Base-by-base conservation (phyloP, 2,113 vertebrate species). In the Tachuris rubrigastra region DNA sequence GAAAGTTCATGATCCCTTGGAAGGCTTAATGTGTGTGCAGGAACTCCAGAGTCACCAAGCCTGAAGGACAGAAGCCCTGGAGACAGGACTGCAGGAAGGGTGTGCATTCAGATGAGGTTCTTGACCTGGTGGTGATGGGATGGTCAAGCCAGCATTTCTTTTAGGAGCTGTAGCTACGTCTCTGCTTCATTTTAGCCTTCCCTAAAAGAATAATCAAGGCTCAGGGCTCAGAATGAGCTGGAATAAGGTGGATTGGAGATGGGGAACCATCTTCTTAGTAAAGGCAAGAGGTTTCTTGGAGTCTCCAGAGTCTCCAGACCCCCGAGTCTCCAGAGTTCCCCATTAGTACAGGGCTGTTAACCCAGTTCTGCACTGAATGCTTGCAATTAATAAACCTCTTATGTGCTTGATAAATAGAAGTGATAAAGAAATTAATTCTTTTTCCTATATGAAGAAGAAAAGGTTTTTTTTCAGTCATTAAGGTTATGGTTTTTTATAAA, bases 11-110 rank as follows among this genome's bases (percentile, higher is more conserved):
- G 47, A 28, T n/a, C 18, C 39, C 24, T 49, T 17, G 15, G 33
- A 60, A 30, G 67, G 55, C 30, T n/a, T 52, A 6, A 14, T 1
- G 2, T 4, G n/a, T 25, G 18, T 12, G 49, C 24, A 59, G 69
- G 39, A 28, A 20, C 5, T 0, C 13, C 12, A 19, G 8, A 77
- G 39, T 11, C 16, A 3, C 28, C 1, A 0, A 50, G 52, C 42
- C 65, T 1, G 2, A 22, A 20, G 72, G 52, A 21, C 31, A 14
- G 62, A 5, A 52, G 37, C 27, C 0, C 53, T n/a, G 22, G 41
- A 39, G 63, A 16, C 1, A 10, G 9, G 30, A 20, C 31, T 33
- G 59, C 53, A 22, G 59, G 42, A 42, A n/a, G 22, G 24, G 16
- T 2, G 0, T 22, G 19, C 2, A 0, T 25, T 62, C 25, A 30